These are phyloP conservation scores for Calameuta idolon DNA, from an alignment of 2,888 invertebrate species.

Conservation along the genomic window DNA sequence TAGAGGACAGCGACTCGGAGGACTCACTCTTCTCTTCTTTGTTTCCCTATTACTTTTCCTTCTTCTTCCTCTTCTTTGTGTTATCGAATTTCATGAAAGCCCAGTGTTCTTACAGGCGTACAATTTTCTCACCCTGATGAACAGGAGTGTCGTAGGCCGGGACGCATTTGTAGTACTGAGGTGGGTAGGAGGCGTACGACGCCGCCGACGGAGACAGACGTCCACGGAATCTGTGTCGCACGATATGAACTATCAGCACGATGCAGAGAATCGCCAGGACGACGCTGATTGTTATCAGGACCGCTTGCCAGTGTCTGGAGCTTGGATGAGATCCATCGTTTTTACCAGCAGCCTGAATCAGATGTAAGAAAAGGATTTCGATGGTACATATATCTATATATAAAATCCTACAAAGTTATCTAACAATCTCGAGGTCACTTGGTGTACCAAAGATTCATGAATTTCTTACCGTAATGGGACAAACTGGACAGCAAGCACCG, in stretches of 20 bases:
- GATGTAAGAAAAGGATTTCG: not conserved
- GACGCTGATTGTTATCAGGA: slow-evolving; percentile 55
- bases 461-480: slow-evolving; percentile 53
- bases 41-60: not conserved
- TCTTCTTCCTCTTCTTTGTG: not conserved
- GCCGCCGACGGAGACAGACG: slow-evolving; percentile 53
- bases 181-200: slow-evolving; percentile 45
- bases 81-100: not conserved
- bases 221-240: slow-evolving; percentile 54
- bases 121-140: slow-evolving; percentile 56
- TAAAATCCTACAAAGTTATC: not conserved
- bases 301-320: slow-evolving; percentile 54
- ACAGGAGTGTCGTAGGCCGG: slow-evolving; percentile 58
- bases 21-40: not conserved
- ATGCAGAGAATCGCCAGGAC: slow-evolving; percentile 53
- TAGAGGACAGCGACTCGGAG: not conserved
- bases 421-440: not conserved
- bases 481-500: slow-evolving; percentile 58
- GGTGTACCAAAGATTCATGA: not conserved
- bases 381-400: not conserved
- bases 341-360: slow-evolving; percentile 12
- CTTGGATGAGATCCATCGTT: slow-evolving; percentile 26
- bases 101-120: slow-evolving; percentile 46
- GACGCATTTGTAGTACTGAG: slow-evolving; percentile 63
- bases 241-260: slow-evolving; percentile 54